These are phyloP conservation scores for Channallabes apus DNA, from an alignment of 2,797 vertebrate species.

Conservation along the genomic window DNA sequence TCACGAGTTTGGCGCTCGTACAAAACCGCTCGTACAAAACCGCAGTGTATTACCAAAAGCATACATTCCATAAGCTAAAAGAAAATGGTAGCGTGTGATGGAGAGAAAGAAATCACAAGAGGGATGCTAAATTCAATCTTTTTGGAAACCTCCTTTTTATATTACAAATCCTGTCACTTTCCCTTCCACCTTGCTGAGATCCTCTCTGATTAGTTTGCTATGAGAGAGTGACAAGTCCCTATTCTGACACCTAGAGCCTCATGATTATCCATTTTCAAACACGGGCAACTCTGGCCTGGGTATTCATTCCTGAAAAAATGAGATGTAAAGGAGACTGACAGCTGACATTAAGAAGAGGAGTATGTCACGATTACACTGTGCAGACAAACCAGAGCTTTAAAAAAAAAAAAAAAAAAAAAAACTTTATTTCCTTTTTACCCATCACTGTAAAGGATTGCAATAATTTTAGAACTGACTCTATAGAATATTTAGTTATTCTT, in stretches of 20 bases:
- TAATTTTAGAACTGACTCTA: background rate
- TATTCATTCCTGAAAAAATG: background rate
- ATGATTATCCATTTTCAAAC: conserved; percentile 18
- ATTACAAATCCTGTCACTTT: conserved; percentile 10
- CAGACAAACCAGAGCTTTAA: background rate
- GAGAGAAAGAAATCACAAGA: conserved; percentile 16
- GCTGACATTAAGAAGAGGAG: background rate
- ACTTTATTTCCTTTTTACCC: background rate
- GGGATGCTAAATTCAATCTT: conserved; percentile 30
- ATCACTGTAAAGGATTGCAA: background rate
- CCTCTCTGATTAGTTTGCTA: conserved; percentile 46
- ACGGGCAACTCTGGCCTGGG: background rate
- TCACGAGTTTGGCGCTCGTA: background rate
- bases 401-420: background rate
- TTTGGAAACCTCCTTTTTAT: conserved; percentile 26
- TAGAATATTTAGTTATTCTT: background rate
- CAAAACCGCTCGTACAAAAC: conserved; percentile 39
- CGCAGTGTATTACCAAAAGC: conserved; percentile 1
- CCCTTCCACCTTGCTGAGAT: conserved; percentile 14
- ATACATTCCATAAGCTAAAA: conserved; percentile 11
- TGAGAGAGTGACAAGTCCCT: conserved; percentile 33
- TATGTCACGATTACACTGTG: background rate
- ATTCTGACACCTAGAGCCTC: background rate
- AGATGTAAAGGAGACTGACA: background rate
- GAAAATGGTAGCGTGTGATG: background rate